phyloP scores from a whole-genome alignment of 2,113 vertebrate genomes.

The Elgaria multicarinata region DNA sequence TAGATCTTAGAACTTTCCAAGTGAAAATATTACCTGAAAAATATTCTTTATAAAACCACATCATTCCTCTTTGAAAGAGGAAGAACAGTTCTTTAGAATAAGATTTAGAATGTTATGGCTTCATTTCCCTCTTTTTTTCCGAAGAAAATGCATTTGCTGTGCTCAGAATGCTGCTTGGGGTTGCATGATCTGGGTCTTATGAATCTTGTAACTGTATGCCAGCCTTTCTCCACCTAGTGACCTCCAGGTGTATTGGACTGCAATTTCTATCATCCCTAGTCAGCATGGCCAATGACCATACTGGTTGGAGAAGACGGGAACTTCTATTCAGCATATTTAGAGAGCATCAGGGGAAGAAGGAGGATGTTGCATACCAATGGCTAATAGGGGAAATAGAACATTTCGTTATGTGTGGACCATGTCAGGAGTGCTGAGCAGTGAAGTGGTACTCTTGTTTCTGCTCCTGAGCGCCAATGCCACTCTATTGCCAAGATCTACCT shows the following conservation, averaged over 20 bases:
- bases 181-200: background rate
- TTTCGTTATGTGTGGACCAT: background rate
- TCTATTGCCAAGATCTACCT: background rate
- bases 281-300: too few species aligned
- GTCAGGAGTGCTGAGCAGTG: background rate
- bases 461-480: background rate
- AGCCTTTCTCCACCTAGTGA: background rate
- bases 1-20: background rate
- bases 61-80: constrained; percentile 15
- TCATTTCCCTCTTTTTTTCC: background rate
- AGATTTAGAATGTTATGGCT: background rate
- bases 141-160: background rate
- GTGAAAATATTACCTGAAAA: background rate
- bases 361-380: too few species aligned
- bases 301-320: too few species aligned
- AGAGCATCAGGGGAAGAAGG: too few species aligned
- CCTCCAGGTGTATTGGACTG: too few species aligned
- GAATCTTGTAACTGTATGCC: background rate
- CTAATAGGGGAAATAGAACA: background rate
- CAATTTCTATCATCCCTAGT: too few species aligned
- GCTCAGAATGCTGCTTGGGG: background rate
- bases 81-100: constrained; percentile 9
- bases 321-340: too few species aligned
- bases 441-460: background rate
- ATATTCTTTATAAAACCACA: constrained; percentile 4